phyloP scores from a whole-genome alignment of 1,140 invertebrate genomes.

The Zaprionus ornatus region DNA sequence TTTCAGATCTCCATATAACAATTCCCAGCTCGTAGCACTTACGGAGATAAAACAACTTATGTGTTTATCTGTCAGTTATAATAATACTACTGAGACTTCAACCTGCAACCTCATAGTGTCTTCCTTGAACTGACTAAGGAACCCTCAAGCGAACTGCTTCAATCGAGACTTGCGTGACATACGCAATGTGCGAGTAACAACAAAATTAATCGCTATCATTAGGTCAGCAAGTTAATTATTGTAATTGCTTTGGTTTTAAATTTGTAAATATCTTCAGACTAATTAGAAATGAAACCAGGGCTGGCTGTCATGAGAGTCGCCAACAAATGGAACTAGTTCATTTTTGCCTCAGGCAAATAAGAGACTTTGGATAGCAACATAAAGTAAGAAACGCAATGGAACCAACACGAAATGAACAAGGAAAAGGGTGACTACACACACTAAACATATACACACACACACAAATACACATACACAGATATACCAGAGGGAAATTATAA shows the following conservation, averaged over 20 bases:
- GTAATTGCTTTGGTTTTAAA: conserved; percentile 56
- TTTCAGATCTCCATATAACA: not conserved
- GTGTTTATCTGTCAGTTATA: not conserved
- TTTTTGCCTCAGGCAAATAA: not conserved
- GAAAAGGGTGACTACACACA: not conserved
- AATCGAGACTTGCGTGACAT: conserved; percentile 52
- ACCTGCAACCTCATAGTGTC: not conserved
- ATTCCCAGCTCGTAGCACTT: not conserved
- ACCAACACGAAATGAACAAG: not conserved
- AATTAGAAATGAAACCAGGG: conserved; percentile 54
- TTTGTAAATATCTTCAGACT: conserved; percentile 54
- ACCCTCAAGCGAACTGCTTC: not conserved
- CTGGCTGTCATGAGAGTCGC: conserved; percentile 14
- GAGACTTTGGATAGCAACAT: not conserved
- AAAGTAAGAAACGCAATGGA: not conserved
- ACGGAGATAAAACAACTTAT: not conserved
- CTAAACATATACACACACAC: not conserved
- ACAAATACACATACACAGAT: not conserved
- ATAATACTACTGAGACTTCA: not conserved
- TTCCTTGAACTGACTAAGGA: not conserved
- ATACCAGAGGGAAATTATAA: not conserved
- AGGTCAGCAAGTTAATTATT: conserved; percentile 66
- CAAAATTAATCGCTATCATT: conserved; percentile 46
- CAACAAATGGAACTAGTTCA: conserved; percentile 51
- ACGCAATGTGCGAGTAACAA: conserved; percentile 24